phyloP scores from a whole-genome alignment of 2,888 invertebrate species.

The Andrena marginata region DNA sequence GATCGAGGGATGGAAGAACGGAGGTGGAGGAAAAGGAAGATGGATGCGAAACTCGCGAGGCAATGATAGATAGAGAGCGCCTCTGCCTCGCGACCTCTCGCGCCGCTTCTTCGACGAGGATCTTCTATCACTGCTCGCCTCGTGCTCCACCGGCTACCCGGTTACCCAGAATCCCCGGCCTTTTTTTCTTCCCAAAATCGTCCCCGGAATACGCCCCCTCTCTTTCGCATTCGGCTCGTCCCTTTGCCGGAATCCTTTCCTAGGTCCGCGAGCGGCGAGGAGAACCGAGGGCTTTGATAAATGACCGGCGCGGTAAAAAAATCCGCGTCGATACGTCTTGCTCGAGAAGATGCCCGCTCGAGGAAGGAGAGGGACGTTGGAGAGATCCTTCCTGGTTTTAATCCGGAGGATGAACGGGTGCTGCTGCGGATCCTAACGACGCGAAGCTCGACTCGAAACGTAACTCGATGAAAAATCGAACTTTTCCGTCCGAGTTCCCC shows the following conservation, averaged over 20 bases:
- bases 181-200: slow-evolving; percentile 1
- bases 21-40: slow-evolving; percentile 59
- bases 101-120: slow-evolving; percentile 28
- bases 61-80: slow-evolving; percentile 73
- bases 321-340: slow-evolving; percentile 83
- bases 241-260: slow-evolving; percentile 56
- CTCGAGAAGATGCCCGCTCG: slow-evolving; percentile 78
- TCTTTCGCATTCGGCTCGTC: slow-evolving; percentile 27
- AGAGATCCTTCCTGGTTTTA: slow-evolving; percentile 31
- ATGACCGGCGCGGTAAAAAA: slow-evolving; percentile 81
- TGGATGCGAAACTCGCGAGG: slow-evolving; percentile 66
- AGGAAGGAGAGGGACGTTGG: slow-evolving; percentile 22
- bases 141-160: slow-evolving; percentile 12
- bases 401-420: neutral
- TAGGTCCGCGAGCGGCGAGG: slow-evolving; percentile 46
- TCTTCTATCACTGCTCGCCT: slow-evolving; percentile 22
- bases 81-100: slow-evolving; percentile 54
- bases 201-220: neutral
- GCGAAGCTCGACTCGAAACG: neutral
- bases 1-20: slow-evolving; percentile 43
- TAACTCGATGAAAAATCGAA: neutral
- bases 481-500: neutral
- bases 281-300: slow-evolving; percentile 81
- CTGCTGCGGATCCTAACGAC: neutral
- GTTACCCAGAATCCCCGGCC: neutral